Base-by-base conservation (phyloP, 2,888 invertebrate species). In the Eupithecia subumbrata region DNA sequence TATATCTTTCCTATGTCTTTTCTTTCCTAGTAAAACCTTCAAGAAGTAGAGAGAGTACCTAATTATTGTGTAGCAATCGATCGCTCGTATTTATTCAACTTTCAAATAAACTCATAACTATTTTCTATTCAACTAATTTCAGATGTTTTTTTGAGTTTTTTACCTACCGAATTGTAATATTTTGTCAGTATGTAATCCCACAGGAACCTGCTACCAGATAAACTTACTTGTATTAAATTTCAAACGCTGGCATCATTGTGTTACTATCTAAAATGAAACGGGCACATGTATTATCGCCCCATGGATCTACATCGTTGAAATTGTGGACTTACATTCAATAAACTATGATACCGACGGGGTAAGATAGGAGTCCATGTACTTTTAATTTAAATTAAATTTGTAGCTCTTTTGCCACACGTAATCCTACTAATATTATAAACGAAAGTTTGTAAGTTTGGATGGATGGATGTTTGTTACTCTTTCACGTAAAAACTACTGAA, bases 251-350 rank as follows among this genome's bases (percentile, higher is more conserved):
- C 43, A 45, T 63, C 52, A 64, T 43, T 52, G 18, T 64, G 22
- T 56, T 56, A 22, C 68, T 77, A 78, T 78, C 72, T 71, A 71
- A 75, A 74, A 74, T 69, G 52, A 74, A 69, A 56, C 52, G 43
- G 74, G 74, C 75, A 66, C 69, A 71, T 68, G 52, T 66, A 52
- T 52, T 78, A 77, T 79, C 79, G 67, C 76, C 79, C 80, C 77
- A 69, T 69, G 40, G 22, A 80, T 80, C 78, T 74, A 69, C 45
- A 72, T 68, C 68, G 70, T 45, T 76, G 60, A 56, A 77, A 77
- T 78, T 78, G 76, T 45, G 72, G 68, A 73, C 67, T 76, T 3
- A 48, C 22, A 56, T 56, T 56, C 56, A 12, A 56, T 56, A 56
- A 56, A 56, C 56, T 22, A 56, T 9, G 7, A 56, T 52, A n/a